A percentile compares a stretch with the other conserved stretches of the same genome.
Evolutionary conservation across 2,113 vertebrate genomes (phyloP).

Genomic region (Mesitornis unicolor): DNA sequence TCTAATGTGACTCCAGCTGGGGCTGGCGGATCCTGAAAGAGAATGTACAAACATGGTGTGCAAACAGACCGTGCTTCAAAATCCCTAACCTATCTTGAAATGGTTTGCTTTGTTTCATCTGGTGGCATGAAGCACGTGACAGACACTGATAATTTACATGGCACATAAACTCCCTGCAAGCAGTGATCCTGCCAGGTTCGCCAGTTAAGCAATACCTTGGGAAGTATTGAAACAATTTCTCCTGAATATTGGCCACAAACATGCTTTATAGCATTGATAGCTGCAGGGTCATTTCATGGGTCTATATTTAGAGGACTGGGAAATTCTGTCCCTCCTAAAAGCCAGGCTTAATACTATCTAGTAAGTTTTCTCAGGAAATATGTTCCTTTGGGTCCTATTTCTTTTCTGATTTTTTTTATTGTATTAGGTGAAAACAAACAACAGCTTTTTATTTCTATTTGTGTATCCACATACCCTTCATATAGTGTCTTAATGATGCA

Average conservation of each 20-base stretch:
- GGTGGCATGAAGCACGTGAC: accelerated
- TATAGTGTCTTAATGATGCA: background rate
- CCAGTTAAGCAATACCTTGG: background rate
- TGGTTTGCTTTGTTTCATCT: background rate
- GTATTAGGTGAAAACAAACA: background rate
- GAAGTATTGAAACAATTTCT: background rate
- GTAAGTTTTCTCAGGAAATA: background rate
- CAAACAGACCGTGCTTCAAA: background rate
- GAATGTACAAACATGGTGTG: background rate
- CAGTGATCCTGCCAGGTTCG: background rate
- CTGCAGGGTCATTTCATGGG: background rate
- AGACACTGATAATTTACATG: background rate
- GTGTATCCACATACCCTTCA: background rate
- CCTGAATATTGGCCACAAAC: background rate
- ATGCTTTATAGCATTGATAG: background rate
- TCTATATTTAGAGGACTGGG: background rate
- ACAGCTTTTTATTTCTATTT: background rate
- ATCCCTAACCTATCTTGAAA: background rate
- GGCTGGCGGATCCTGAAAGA: background rate
- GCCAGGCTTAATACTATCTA: background rate
- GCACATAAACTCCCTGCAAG: background rate
- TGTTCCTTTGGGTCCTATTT: background rate
- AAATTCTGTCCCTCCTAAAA: background rate
- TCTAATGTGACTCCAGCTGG: background rate
- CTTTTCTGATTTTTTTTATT: background rate